These are phyloP conservation scores for Ceratina japonica DNA, from an alignment of 1,140 invertebrate species.

Conservation along the genomic window DNA sequence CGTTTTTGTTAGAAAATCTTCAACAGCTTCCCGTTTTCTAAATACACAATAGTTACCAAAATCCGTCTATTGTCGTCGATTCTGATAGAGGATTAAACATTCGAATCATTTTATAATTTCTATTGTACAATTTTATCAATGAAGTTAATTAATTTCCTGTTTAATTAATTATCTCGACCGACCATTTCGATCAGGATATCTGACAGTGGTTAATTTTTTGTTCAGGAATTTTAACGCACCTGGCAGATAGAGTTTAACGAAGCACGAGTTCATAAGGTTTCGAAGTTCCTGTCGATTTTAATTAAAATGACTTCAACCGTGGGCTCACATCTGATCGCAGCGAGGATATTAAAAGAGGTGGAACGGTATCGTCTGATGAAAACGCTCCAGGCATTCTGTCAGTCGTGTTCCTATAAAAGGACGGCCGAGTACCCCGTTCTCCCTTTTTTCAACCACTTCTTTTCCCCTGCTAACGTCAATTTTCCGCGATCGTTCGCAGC, in stretches of 20 bases:
- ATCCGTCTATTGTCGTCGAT: no score
- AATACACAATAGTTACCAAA: no score
- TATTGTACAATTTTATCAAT: no score
- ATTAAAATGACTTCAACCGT: conserved; percentile 33
- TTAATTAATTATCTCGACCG: background rate
- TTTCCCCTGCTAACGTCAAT: conserved; percentile 12
- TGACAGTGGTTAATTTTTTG: conserved; percentile 20
- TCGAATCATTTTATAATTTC: no score
- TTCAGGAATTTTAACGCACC: background rate
- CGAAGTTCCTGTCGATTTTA: conserved; percentile 36
- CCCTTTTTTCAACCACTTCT: background rate
- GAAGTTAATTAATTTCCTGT: background rate
- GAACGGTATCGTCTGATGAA: conserved; percentile 39
- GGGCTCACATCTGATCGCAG: conserved; percentile 15
- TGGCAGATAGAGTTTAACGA: background rate
- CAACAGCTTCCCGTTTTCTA: no score
- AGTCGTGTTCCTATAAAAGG: conserved; percentile 26
- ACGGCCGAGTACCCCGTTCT: background rate
- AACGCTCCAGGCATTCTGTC: conserved; percentile 32
- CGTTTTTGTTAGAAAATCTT: no score
- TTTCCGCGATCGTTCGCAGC: background rate
- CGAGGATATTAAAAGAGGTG: conserved; percentile 24
- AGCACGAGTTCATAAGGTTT: conserved; percentile 4
- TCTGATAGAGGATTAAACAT: no score
- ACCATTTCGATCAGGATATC: background rate